Evolutionary conservation across 2,113 vertebrate species (phyloP).

Genomic region (Todiramphus saurophagus): DNA sequence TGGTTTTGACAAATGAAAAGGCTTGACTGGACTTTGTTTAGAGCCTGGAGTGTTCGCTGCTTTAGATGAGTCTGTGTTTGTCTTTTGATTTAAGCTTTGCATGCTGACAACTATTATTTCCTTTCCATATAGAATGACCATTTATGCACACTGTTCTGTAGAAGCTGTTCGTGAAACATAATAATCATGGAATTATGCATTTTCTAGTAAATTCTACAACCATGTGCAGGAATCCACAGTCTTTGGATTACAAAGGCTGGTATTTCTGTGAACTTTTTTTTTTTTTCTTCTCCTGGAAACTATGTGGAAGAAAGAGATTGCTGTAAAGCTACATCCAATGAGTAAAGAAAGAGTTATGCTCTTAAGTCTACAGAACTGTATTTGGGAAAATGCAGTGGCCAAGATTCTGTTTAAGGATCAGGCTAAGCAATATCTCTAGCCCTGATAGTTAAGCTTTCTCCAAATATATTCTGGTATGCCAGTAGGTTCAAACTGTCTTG

Average conservation of each 20-base stretch:
- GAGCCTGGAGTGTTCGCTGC: not conserved
- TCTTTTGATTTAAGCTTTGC: not conserved
- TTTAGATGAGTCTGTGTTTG: not conserved
- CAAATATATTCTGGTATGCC: not conserved
- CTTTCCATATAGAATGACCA: not conserved
- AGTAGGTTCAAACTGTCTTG: not conserved
- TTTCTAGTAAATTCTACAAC: not conserved
- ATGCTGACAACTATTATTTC: not conserved
- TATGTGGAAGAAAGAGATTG: not conserved
- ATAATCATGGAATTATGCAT: not conserved
- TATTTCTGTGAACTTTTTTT: not conserved
- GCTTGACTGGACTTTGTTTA: not conserved
- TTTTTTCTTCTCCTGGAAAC: not conserved
- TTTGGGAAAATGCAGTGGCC: not conserved
- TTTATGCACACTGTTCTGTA: not conserved
- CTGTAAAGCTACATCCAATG: not conserved
- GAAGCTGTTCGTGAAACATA: not conserved
- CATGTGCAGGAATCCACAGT: accelerated
- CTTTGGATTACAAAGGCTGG: not conserved
- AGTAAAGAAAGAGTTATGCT: not conserved
- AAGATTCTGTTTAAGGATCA: not conserved
- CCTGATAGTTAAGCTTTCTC: not conserved
- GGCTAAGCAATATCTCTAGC: not conserved
- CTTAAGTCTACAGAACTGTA: not conserved
- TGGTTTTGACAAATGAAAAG: not conserved